Evolutionary conservation across 1,140 invertebrate species (phyloP).

Genomic region (Papilio glaucus): DNA sequence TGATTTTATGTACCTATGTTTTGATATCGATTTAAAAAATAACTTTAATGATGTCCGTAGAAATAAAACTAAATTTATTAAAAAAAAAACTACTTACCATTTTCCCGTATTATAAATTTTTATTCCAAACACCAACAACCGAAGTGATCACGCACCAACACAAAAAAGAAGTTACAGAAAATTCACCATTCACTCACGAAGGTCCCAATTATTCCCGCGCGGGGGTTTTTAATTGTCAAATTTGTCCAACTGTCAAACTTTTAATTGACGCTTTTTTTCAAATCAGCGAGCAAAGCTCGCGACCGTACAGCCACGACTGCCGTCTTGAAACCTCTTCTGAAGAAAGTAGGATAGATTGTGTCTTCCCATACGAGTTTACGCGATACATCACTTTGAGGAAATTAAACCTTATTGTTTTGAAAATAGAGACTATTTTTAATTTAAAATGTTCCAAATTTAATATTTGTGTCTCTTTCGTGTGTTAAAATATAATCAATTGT

Average conservation of each 20-base stretch:
- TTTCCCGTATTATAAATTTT: slow-evolving; percentile 27
- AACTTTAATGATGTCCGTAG: too few relatives aligned
- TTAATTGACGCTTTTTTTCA: slow-evolving; percentile 22
- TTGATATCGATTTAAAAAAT: too few relatives aligned
- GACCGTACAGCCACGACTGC: slow-evolving; percentile 23
- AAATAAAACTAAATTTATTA: too few relatives aligned
- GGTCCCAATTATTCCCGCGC: background rate
- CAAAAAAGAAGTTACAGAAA: slow-evolving; percentile 15
- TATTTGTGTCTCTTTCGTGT: background rate
- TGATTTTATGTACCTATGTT: background rate
- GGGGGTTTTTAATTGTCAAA: slow-evolving; percentile 3
- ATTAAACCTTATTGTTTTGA: background rate
- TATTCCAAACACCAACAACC: slow-evolving; percentile 2
- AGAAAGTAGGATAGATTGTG: slow-evolving; percentile 26
- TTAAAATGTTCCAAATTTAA: background rate
- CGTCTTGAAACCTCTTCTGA: slow-evolving; percentile 11
- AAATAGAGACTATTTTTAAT: background rate
- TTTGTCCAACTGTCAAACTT: slow-evolving; percentile 12
- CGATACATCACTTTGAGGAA: background rate
- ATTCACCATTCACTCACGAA: background rate
- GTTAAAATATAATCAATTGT: slow-evolving; percentile 13
- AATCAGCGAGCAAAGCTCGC: slow-evolving; percentile 27
- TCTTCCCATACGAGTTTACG: slow-evolving; percentile 8
- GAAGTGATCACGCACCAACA: background rate
- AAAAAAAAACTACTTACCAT: slow-evolving; percentile 37